Evolutionary conservation across 2,113 vertebrate genomes (phyloP).

Genomic region (Tenebrosternarchus preto): DNA sequence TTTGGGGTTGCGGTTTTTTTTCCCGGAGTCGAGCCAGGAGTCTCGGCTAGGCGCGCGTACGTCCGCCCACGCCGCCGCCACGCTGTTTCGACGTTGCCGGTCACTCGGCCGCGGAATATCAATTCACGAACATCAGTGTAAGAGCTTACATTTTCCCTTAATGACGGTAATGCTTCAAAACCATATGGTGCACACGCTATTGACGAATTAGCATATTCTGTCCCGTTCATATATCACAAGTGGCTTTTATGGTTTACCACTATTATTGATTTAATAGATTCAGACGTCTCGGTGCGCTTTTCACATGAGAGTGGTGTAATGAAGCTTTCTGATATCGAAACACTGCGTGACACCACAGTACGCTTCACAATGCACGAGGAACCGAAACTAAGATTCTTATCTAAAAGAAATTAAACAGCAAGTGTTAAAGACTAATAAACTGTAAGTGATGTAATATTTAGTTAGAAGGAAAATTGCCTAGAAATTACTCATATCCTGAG

Average conservation of each 20-base stretch:
- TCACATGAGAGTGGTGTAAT: neutral
- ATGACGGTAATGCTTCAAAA: slow-evolving; percentile 44
- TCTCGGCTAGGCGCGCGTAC: slow-evolving; percentile 4
- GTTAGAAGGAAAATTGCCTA: slow-evolving; percentile 24
- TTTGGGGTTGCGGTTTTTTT: slow-evolving; percentile 39
- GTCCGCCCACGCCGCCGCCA: slow-evolving; percentile 15
- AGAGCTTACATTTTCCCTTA: slow-evolving; percentile 36
- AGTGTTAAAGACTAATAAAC: slow-evolving; percentile 36
- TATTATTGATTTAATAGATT: slow-evolving; percentile 42
- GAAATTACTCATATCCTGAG: slow-evolving; percentile 38
- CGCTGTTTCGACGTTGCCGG: slow-evolving; percentile 39
- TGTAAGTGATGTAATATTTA: slow-evolving; percentile 30
- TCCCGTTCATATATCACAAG: slow-evolving; percentile 39
- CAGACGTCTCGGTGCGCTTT: slow-evolving; percentile 22
- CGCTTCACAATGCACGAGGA: neutral
- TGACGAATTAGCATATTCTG: slow-evolving; percentile 48
- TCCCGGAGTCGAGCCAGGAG: neutral
- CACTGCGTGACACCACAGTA: neutral
- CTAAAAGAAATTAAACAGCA: slow-evolving; percentile 14
- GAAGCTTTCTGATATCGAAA: neutral
- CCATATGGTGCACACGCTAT: slow-evolving; percentile 33
- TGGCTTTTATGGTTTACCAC: slow-evolving; percentile 44
- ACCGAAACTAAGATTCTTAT: slow-evolving; percentile 2
- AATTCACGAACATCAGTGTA: slow-evolving; percentile 38
- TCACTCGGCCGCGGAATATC: slow-evolving; percentile 20